phyloP scores from a whole-genome alignment of 2,888 invertebrate genomes.

The Tryphoninae sp. region DNA sequence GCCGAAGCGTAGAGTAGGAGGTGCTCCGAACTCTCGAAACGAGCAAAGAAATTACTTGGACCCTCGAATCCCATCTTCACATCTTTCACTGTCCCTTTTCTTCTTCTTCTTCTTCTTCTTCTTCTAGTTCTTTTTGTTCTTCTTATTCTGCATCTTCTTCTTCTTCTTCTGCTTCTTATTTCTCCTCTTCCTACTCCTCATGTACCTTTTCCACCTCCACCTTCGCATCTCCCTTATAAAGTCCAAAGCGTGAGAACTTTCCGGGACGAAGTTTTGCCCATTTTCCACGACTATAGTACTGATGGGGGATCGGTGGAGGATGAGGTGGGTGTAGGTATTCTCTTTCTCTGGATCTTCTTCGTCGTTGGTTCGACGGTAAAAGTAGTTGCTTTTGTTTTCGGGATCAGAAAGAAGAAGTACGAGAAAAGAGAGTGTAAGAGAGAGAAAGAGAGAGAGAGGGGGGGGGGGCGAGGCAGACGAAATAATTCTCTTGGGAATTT shows the following conservation, averaged over 20 bases:
- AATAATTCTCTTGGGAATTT: slow-evolving; percentile 62
- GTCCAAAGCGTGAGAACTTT: slow-evolving; percentile 73
- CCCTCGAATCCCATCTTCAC: slow-evolving; percentile 34
- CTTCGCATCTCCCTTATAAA: slow-evolving; percentile 70
- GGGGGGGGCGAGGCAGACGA: slow-evolving; percentile 33
- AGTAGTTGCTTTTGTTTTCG: slow-evolving; percentile 63
- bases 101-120: not conserved
- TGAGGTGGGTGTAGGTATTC: slow-evolving; percentile 43
- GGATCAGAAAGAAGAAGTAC: slow-evolving; percentile 38
- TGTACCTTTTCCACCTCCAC: slow-evolving; percentile 64
- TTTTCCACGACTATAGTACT: slow-evolving; percentile 63
- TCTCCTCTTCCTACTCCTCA: slow-evolving; percentile 18
- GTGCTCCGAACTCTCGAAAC: slow-evolving; percentile 50
- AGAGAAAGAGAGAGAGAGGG: slow-evolving; percentile 1
- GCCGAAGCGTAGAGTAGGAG: not conserved
- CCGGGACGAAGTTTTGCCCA: slow-evolving; percentile 70
- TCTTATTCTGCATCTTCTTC: slow-evolving; percentile 12
- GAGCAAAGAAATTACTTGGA: slow-evolving; percentile 62
- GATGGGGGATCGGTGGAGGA: slow-evolving; percentile 56
- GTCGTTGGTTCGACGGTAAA: slow-evolving; percentile 48
- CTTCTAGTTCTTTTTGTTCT: slow-evolving; percentile 1
- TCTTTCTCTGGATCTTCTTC: slow-evolving; percentile 17
- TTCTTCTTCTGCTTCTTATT: slow-evolving; percentile 9
- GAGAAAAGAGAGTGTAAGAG: not conserved
- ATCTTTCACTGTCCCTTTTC: slow-evolving; percentile 18